Evolutionary conservation across 64 coral and sea anemone species (phyloP), one percentile per base, ranked within the genome.

Genomic region (Actinia equina): DNA sequence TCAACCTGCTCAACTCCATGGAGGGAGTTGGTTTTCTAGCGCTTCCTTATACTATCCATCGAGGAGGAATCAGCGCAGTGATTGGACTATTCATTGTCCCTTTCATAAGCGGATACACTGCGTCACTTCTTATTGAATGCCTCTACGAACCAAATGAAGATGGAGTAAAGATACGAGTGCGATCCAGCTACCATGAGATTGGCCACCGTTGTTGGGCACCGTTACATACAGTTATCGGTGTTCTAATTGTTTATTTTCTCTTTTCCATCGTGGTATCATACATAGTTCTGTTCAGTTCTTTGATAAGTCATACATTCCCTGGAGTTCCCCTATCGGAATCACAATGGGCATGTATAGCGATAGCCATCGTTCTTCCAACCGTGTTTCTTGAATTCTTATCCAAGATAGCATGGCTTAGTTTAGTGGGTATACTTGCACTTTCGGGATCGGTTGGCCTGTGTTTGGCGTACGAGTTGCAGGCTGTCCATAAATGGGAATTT

Each of bases 11-110:
- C n/a, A n/a, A n/a, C n/a, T 90, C 26, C n/a, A 90, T 90, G 44
- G 88, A 90, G 84, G 82, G 88, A 19, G 41, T 78, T 56, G 82
- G 88, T 15, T 85, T 85, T 43, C 65, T 89, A 13, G 80, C 88
- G 17, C 17, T 89, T 26, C 88, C 81, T 17, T 84, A 84, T 43
- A 44, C 81, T 26, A 26, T 84, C 60, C 61, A 37, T 15, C 43
- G 42, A 53, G 80, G 81, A 20, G 80, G 81, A 71, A 74, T 89
- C 17, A 12, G 45, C 4, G 80, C 80, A 2, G 45, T 84, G 7
- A 23, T 84, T 2, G 46, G 59, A 43, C 63, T 89, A 12, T 41
- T 89, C 30, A 3, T 74, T 17, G 22, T 57, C 12, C 80, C 81
- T 54, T 69, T 89, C 13, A 52, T 84, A 16, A 12, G 26, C 14